phyloP scores from a whole-genome alignment of 2,888 invertebrate genomes.

The Platyscelio sp. region DNA sequence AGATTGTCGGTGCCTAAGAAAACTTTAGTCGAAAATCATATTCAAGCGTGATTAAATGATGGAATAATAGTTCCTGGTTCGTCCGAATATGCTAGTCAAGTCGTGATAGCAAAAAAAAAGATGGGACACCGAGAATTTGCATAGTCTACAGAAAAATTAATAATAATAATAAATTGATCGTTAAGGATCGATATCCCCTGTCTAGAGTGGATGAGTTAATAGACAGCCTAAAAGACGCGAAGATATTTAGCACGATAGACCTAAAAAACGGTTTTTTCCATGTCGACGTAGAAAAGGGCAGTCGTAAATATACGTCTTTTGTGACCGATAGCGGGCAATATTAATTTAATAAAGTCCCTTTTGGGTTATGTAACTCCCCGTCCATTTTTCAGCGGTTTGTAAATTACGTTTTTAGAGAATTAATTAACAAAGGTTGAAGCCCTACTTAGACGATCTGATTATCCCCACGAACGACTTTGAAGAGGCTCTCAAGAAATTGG shows the following conservation, averaged over 20 bases:
- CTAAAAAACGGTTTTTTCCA: constrained; percentile 37
- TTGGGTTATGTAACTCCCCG: constrained; percentile 47
- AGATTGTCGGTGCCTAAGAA: constrained; percentile 61
- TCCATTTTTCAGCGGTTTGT: constrained; percentile 39
- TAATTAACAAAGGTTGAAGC: constrained; percentile 18
- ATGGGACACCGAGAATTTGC: constrained; percentile 62
- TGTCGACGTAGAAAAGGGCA: constrained; percentile 31
- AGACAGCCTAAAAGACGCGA: constrained; percentile 7
- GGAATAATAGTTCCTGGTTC: constrained; percentile 75
- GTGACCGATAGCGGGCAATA: constrained; percentile 47
- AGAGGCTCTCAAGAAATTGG: constrained; percentile 40
- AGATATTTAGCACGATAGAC: constrained; percentile 37
- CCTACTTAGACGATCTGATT: constrained; percentile 42
- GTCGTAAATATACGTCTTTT: constrained; percentile 53
- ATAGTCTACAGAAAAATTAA: constrained; percentile 8
- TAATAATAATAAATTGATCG: not conserved
- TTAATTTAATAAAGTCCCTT: constrained; percentile 45
- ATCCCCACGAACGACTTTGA: constrained; percentile 7
- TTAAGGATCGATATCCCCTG: constrained; percentile 8
- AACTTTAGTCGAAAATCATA: constrained; percentile 72
- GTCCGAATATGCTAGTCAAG: constrained; percentile 77
- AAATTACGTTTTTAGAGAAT: constrained; percentile 27
- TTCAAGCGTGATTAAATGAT: constrained; percentile 76
- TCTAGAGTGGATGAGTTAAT: not conserved
- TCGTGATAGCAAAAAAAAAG: constrained; percentile 74